Evolutionary conservation across 2,888 invertebrate species (phyloP).

Genomic region (Gerris lacustris): DNA sequence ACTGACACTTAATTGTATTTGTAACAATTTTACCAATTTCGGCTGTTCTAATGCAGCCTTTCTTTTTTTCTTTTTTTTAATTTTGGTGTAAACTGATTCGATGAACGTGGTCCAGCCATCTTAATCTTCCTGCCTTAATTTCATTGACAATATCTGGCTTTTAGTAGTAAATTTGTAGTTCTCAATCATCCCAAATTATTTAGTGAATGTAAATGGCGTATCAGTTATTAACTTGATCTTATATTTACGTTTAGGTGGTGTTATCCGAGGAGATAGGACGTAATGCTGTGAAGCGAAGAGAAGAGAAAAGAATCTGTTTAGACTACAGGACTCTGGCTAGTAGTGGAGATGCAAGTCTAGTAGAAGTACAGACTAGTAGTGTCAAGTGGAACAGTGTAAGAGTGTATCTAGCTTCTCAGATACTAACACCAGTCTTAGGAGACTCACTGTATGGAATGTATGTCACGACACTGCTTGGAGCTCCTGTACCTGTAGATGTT

Average conservation of each 20-base stretch:
- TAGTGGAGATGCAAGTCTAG: neutral
- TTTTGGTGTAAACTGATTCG: no score
- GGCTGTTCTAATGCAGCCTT: no score
- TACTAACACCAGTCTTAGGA: slow-evolving; percentile 7
- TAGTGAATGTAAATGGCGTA: no score
- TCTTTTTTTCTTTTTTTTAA: no score
- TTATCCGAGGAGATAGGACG: neutral
- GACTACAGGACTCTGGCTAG: neutral
- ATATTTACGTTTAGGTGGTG: neutral
- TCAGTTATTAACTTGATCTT: neutral
- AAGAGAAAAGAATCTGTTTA: neutral
- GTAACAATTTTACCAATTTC: no score
- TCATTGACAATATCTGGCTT: no score
- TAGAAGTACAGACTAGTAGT: neutral
- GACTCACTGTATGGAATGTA: neutral
- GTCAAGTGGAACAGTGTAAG: slow-evolving; percentile 1
- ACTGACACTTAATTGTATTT: no score
- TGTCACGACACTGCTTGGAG: neutral
- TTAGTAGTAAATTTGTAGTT: no score
- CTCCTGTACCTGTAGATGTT: slow-evolving; percentile 3
- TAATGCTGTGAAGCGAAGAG: slow-evolving; percentile 4
- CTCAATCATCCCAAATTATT: no score
- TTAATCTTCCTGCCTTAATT: no score
- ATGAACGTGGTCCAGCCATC: no score
- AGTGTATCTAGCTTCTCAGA: neutral